A percentile compares a stretch with the other conserved stretches of the same genome.
phyloP scores from a whole-genome alignment of 1,140 invertebrate genomes.

The Aleiodes sp. region DNA sequence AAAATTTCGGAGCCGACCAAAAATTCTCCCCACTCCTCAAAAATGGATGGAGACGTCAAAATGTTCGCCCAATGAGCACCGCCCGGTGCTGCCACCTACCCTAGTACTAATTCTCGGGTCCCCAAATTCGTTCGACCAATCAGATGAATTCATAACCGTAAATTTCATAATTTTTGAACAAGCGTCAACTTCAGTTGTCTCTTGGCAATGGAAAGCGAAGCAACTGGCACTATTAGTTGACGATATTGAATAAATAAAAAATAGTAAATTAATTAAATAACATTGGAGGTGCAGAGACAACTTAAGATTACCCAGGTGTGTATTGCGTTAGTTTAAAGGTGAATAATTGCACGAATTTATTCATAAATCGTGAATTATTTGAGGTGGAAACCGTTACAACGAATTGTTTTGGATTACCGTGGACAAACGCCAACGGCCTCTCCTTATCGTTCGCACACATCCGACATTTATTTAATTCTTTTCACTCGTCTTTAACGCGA shows the following conservation, averaged over 20 bases:
- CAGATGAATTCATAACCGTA: conserved; percentile 32
- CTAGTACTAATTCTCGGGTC: too few relatives aligned
- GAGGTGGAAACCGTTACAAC: neutral
- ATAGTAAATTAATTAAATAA: neutral
- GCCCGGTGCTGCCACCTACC: too few relatives aligned
- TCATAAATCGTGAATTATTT: neutral
- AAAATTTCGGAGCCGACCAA: too few relatives aligned
- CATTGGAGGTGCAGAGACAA: neutral
- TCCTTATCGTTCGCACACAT: neutral
- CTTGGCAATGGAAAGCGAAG: conserved; percentile 2
- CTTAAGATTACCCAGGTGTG: neutral
- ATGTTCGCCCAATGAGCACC: too few relatives aligned
- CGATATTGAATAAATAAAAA: too few relatives aligned
- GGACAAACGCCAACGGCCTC: neutral
- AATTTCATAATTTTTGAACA: conserved; percentile 49
- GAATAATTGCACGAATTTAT: neutral
- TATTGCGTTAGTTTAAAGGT: neutral
- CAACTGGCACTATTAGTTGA: conserved; percentile 2
- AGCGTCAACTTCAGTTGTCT: conserved; percentile 40
- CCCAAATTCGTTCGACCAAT: conserved; percentile 28
- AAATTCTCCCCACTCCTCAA: too few relatives aligned
- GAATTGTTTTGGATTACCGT: neutral
- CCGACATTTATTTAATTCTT: neutral
- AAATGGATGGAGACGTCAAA: too few relatives aligned
- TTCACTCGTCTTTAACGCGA: neutral